Percentiles rank a stretch among this genome's conserved stretches.
Evolutionary conservation across 2,888 invertebrate genomes (phyloP).

Genomic region (Dryococelus australis): DNA sequence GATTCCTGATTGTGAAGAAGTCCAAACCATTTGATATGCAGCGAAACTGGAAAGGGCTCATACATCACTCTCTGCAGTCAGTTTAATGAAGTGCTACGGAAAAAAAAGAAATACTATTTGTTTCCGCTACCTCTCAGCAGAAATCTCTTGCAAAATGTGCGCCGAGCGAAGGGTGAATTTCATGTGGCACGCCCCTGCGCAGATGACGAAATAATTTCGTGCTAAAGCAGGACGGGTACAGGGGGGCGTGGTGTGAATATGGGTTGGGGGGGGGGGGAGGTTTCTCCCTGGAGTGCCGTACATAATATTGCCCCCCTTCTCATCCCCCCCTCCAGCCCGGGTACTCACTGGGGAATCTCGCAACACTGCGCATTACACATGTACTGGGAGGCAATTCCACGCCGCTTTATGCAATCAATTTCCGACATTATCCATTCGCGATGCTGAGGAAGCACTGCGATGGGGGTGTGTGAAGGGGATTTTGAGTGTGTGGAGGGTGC

Average conservation of each 20-base stretch:
- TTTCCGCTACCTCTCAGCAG: background rate
- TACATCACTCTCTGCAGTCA: background rate
- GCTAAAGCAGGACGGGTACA: background rate
- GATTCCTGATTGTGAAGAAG: too few relatives aligned
- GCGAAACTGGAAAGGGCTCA: background rate
- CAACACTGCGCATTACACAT: conserved; percentile 23
- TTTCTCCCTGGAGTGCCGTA: conserved; percentile 12
- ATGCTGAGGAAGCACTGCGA: conserved; percentile 1
- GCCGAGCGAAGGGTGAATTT: background rate
- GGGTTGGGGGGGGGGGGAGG: too few relatives aligned
- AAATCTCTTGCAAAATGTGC: background rate
- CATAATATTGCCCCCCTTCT: background rate
- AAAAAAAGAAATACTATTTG: background rate
- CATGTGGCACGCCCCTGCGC: background rate
- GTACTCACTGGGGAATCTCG: conserved; percentile 18
- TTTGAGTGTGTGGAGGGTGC: background rate
- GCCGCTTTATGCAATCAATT: conserved; percentile 46
- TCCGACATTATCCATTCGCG: conserved; percentile 20
- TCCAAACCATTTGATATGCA: too few relatives aligned
- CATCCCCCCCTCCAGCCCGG: background rate
- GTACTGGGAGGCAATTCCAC: conserved; percentile 31
- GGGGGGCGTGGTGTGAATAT: background rate
- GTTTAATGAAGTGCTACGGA: background rate
- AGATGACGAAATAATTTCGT: background rate
- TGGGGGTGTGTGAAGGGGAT: conserved; percentile 6